Base-by-base conservation (phyloP, 2,888 invertebrate species). In the Drosophila nigritarsus region DNA sequence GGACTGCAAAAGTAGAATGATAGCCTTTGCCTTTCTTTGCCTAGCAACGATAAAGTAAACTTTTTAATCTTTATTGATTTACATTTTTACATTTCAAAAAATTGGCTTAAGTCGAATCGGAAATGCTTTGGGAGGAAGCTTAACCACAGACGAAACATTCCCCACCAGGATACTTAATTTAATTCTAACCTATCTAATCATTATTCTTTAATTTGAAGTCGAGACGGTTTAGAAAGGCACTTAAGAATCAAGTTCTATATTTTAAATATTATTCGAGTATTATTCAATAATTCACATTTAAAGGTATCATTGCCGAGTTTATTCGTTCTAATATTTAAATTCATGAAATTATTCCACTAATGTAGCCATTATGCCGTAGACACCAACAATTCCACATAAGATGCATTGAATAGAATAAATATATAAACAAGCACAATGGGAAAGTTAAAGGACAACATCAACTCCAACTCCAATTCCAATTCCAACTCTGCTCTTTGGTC, bases 391-490 rank as follows among this genome's bases (percentile, higher is more conserved):
- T 29, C 29, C 42, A 42, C 45, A 56, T 36, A 32, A 58, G 66
- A 34, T n/a, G 27, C 51, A 49, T 50, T 56, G 49, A 48, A 58
- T 64, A 73, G 62, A 67, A 73, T 49, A 42, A 53, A 42, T 58
- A 76, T 58, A 60, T 69, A 69, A 66, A 69, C 70, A 67, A 67
- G 75, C 69, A 61, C 66, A 72, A 54, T 66, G 60, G 65, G 65
- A 64, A 60, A 67, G 63, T 65, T 64, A 72, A 78, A 65, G 68
- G 76, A 67, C 62, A 72, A 62, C 45, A 15, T 45, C 24, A 45
- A 45, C 45, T 45, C 20, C 45, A 42, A 42, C 20, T 42, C 54
- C 73, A 59, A 50, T 56, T 32, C 53, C 55, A 49, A 27, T 56
- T 32, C 53, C 55, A 49, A 27, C 7, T 49, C 9, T 66, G 78